phyloP scores from a whole-genome alignment of 2,113 vertebrate genomes.

The Platanista minor region DNA sequence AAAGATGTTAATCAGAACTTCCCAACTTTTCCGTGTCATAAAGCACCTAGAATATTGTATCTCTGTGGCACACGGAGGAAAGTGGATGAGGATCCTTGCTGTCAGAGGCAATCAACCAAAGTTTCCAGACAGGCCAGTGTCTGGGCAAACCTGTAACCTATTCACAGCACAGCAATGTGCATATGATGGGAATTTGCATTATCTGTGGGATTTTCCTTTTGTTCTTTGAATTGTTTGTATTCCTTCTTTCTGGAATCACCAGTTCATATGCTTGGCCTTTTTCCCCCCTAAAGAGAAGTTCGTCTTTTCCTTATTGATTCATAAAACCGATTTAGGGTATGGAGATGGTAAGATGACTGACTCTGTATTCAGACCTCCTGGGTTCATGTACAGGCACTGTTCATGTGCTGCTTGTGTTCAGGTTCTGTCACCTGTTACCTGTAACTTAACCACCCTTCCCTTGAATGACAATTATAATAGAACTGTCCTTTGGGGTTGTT shows the following conservation, averaged over 20 bases:
- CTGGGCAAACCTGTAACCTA: not conserved
- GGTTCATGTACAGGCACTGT: not conserved
- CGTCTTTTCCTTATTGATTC: not conserved
- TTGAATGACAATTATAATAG: not conserved
- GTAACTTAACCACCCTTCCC: not conserved
- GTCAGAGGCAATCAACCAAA: not conserved
- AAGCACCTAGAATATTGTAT: not conserved
- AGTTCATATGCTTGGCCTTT: not conserved
- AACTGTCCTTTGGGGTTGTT: not conserved
- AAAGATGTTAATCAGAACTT: not conserved
- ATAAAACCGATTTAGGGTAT: not conserved
- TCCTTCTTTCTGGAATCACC: not conserved
- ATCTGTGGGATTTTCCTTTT: not conserved
- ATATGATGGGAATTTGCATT: not conserved
- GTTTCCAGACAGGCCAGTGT: rapidly evolving
- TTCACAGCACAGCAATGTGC: not conserved
- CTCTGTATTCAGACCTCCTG: not conserved
- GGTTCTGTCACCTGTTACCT: not conserved
- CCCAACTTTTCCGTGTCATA: not conserved
- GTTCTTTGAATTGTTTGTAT: not conserved
- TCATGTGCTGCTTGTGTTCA: not conserved
- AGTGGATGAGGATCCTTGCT: not conserved
- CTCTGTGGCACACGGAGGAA: not conserved
- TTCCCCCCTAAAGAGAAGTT: not conserved
- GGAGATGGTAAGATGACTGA: not conserved